Evolutionary conservation across 1,140 invertebrate genomes (phyloP).

Genomic region (Panonychus citri): DNA sequence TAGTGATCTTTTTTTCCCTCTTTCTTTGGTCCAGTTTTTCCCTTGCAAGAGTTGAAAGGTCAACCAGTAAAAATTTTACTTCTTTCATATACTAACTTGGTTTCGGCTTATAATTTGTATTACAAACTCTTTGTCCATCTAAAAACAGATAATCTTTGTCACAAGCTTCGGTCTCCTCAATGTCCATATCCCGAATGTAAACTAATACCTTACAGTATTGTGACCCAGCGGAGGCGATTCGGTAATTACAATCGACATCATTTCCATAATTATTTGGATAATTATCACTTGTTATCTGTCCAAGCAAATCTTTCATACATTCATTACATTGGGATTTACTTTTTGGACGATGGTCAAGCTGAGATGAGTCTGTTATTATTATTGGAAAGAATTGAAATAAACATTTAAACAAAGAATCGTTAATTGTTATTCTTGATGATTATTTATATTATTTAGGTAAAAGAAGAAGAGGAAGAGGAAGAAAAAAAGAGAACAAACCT

Average conservation of each 20-base stretch:
- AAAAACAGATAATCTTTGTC: slow-evolving; percentile 14
- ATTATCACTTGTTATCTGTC: slow-evolving; percentile 13
- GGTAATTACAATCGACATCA: slow-evolving; percentile 13
- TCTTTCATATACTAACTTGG: slow-evolving; percentile 7
- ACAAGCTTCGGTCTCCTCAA: slow-evolving; percentile 12
- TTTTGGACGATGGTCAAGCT: neutral
- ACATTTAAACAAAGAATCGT: too few relatives aligned
- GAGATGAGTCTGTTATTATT: too few relatives aligned
- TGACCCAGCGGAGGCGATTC: slow-evolving; percentile 7
- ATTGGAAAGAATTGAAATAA: too few relatives aligned
- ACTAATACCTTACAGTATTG: slow-evolving; percentile 12
- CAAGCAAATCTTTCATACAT: slow-evolving; percentile 10
- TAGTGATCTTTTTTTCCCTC: neutral
- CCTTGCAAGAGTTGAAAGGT: neutral
- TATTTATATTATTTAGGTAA: too few relatives aligned
- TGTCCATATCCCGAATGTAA: slow-evolving; percentile 12
- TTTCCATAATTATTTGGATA: slow-evolving; percentile 15
- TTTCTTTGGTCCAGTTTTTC: slow-evolving; percentile 1
- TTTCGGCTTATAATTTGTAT: slow-evolving; percentile 8
- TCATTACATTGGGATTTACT: slow-evolving; percentile 11
- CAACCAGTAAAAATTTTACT: neutral
- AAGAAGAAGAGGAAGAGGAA: too few relatives aligned
- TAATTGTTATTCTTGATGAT: too few relatives aligned
- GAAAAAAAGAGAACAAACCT: too few relatives aligned
- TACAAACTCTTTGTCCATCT: slow-evolving; percentile 14